Conservation (phyloP, 2,113 vertebrate genomes). For the Eulacestoma nigropectus region DNA sequence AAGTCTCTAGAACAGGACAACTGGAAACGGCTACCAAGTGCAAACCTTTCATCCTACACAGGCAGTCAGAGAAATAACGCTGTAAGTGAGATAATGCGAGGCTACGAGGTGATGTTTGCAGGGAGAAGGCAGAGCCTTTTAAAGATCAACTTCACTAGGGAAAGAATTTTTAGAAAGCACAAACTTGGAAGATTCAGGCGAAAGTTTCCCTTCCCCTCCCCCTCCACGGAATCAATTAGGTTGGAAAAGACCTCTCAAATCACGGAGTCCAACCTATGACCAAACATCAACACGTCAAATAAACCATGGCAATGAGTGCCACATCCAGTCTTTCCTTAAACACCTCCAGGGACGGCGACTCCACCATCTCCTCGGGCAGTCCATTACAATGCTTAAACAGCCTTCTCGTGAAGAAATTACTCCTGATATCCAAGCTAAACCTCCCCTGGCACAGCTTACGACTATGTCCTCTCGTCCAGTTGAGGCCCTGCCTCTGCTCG, state of each 20-base stretch:
- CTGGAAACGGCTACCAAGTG: accelerated
- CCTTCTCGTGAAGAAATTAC: neutral
- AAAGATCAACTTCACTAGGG: accelerated
- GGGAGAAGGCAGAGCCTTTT: accelerated
- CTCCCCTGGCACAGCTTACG: neutral
- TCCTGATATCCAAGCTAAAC: neutral
- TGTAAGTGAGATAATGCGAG: accelerated
- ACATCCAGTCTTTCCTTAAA: neutral
- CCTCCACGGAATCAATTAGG: neutral
- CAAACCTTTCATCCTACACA: accelerated
- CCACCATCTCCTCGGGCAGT: neutral
- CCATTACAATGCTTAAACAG: neutral
- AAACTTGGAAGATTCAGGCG: neutral
- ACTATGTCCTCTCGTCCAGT: too few relatives aligned
- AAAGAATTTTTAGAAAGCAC: neutral
- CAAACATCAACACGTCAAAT: neutral
- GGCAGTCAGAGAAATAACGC: accelerated
- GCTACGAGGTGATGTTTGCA: accelerated
- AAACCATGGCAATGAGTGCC: neutral
- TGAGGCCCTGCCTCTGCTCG: neutral
- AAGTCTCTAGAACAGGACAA: accelerated
- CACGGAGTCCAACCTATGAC: neutral
- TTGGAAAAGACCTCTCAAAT: neutral
- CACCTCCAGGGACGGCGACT: neutral
- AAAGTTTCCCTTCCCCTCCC: neutral